These are phyloP conservation scores for Cinclus mexicanus DNA, from an alignment of 2,113 vertebrate genomes.

Conservation along the genomic window DNA sequence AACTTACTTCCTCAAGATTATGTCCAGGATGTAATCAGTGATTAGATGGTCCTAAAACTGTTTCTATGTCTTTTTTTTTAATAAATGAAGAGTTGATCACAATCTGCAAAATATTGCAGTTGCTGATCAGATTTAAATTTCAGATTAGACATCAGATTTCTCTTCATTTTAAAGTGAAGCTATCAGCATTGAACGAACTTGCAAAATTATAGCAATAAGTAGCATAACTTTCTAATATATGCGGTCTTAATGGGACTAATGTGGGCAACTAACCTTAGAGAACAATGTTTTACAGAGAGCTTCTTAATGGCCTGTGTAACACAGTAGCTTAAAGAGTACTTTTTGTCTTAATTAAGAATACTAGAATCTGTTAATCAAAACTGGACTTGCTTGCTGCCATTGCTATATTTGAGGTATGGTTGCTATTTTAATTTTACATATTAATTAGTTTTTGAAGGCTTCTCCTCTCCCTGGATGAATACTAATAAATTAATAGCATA, in stretches of 20 bases:
- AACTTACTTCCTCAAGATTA: neutral
- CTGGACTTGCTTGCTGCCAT: conserved; percentile 41
- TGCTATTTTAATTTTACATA: conserved; percentile 37
- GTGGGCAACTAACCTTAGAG: conserved; percentile 63
- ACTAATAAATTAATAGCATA: conserved; percentile 14
- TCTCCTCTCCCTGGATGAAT: neutral
- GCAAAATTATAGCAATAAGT: neutral
- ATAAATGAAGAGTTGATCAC: neutral
- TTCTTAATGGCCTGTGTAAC: conserved; percentile 25
- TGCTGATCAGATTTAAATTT: neutral
- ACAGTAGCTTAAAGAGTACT: conserved; percentile 2
- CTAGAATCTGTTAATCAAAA: conserved; percentile 23
- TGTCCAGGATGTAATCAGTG: neutral
- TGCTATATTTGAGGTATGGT: neutral
- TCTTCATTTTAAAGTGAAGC: conserved; percentile 2
- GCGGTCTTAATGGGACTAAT: conserved; percentile 22
- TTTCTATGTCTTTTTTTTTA: neutral
- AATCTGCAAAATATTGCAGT: neutral
- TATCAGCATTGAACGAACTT: neutral
- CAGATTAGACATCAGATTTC: neutral
- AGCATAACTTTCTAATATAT: neutral
- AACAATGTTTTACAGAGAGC: conserved; percentile 45
- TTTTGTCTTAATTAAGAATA: conserved; percentile 21
- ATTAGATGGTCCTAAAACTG: neutral
- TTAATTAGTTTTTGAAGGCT: conserved; percentile 32